Evolutionary conservation across 2,888 invertebrate genomes (phyloP).

Genomic region (Pyralis farinalis): DNA sequence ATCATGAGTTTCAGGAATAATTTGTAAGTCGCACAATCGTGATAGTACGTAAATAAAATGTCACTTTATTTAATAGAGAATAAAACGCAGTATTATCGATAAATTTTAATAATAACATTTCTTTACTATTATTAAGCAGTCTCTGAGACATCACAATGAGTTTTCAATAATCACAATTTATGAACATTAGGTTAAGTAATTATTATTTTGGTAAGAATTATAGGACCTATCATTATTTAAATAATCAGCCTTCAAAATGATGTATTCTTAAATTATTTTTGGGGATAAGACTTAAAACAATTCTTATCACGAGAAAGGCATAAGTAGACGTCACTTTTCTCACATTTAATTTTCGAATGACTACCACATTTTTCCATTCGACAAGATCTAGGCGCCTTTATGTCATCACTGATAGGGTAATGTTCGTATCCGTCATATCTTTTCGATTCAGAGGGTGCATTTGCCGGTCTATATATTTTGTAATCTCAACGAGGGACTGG

Average conservation of each 20-base stretch:
- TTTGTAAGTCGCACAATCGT: constrained; percentile 12
- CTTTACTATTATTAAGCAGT: not conserved
- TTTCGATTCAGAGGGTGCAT: constrained; percentile 21
- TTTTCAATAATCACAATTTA: not conserved
- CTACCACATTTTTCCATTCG: constrained; percentile 22
- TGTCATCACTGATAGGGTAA: constrained; percentile 22
- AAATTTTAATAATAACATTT: not conserved
- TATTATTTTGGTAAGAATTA: constrained; percentile 1
- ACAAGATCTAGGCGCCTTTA: constrained; percentile 24
- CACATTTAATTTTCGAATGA: constrained; percentile 21
- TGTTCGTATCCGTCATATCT: constrained; percentile 30
- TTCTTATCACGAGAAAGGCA: constrained; percentile 10
- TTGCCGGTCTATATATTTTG: constrained; percentile 11
- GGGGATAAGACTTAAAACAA: constrained; percentile 13
- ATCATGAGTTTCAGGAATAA: constrained; percentile 11
- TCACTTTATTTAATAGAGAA: not conserved
- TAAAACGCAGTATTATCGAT: not conserved
- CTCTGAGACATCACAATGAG: not conserved
- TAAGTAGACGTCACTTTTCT: constrained; percentile 23
- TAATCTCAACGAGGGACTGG: constrained; percentile 8
- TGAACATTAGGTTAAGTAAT: not conserved
- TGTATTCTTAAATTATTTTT: constrained; percentile 2
- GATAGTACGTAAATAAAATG: constrained; percentile 3
- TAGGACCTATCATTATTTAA: not conserved
- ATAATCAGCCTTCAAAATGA: not conserved